Percentiles rank a stretch among this genome's conserved stretches.
Conservation (phyloP, 2,113 vertebrate species). For the Acanthochromis polyacanthus region DNA sequence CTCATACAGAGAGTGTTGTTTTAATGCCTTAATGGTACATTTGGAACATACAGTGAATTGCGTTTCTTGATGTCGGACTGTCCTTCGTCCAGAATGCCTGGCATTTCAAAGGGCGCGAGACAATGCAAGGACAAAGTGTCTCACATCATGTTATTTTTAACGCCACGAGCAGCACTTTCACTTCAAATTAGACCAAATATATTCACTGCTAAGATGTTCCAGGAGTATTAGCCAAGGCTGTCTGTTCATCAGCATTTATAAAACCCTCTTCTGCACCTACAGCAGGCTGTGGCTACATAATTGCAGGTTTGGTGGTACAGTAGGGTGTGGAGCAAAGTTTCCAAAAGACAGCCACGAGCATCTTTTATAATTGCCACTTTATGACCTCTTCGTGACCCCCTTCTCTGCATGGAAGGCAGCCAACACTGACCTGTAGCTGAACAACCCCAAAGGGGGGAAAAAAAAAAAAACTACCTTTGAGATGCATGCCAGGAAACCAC, state of each 20-base stretch:
- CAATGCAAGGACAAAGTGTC: conserved; percentile 54
- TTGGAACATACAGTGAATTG: conserved; percentile 61
- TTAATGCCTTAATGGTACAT: conserved; percentile 70
- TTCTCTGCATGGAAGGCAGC: conserved; percentile 31
- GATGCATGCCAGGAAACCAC: conserved; percentile 64
- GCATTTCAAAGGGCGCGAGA: conserved; percentile 27
- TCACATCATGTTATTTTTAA: conserved; percentile 25
- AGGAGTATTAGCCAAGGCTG: conserved; percentile 22
- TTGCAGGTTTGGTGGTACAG: conserved; percentile 19
- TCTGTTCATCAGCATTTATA: conserved; percentile 30
- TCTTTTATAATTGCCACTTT: conserved; percentile 51
- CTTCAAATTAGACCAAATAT: conserved; percentile 44
- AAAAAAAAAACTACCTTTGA: conserved; percentile 40
- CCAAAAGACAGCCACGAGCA: conserved; percentile 51
- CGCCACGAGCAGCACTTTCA: conserved; percentile 22
- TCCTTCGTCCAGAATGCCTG: conserved; percentile 33
- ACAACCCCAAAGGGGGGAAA: conserved; percentile 44
- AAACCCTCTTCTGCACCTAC: conserved; percentile 45
- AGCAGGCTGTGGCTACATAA: conserved; percentile 34
- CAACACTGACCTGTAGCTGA: conserved; percentile 63
- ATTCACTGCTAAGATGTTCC: conserved; percentile 49
- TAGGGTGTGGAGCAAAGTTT: conserved; percentile 45
- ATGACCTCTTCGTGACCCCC: conserved; percentile 53
- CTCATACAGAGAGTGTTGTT: conserved; percentile 71
- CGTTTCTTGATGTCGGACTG: conserved; percentile 30